These are phyloP conservation scores for Drosophila pegasa DNA, from an alignment of 2,888 invertebrate genomes.

Conservation along the genomic window DNA sequence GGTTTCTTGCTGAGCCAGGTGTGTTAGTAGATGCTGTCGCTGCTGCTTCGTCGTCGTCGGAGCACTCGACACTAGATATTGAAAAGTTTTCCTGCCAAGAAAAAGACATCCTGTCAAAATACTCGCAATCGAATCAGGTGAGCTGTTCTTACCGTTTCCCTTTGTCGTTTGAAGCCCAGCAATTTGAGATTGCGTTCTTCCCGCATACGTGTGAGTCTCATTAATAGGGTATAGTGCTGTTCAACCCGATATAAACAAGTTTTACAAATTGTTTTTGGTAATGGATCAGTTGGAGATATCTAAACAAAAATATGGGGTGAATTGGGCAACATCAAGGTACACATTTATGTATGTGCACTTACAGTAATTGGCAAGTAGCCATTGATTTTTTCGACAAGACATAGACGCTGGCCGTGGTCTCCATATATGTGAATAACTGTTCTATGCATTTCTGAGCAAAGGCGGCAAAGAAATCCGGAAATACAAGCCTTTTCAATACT, in stretches of 20 bases:
- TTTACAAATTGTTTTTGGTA: constrained; percentile 90
- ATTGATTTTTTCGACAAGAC: constrained; percentile 92
- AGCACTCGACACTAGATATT: constrained; percentile 68
- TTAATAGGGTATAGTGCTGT: constrained; percentile 85
- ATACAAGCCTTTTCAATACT: constrained; percentile 92
- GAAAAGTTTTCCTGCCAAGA: constrained; percentile 45
- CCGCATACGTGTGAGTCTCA: constrained; percentile 81
- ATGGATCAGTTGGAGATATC: constrained; percentile 88
- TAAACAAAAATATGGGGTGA: constrained; percentile 69
- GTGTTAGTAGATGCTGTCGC: constrained; percentile 20
- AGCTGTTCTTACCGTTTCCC: constrained; percentile 38
- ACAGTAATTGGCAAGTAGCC: constrained; percentile 93
- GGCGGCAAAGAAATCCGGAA: constrained; percentile 93
- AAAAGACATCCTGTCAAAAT: not conserved
- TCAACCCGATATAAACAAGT: constrained; percentile 87
- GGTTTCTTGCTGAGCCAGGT: constrained; percentile 15
- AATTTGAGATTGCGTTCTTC: constrained; percentile 70
- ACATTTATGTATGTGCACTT: constrained; percentile 70
- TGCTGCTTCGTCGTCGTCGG: constrained; percentile 69
- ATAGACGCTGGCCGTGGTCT: constrained; percentile 90
- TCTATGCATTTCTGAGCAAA: constrained; percentile 94
- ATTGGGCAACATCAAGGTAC: not conserved
- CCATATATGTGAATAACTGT: constrained; percentile 93
- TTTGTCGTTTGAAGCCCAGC: constrained; percentile 39
- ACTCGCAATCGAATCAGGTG: not conserved